Conservation (phyloP, 2,113 vertebrate species). For the Tragelaphus buxtoni region DNA sequence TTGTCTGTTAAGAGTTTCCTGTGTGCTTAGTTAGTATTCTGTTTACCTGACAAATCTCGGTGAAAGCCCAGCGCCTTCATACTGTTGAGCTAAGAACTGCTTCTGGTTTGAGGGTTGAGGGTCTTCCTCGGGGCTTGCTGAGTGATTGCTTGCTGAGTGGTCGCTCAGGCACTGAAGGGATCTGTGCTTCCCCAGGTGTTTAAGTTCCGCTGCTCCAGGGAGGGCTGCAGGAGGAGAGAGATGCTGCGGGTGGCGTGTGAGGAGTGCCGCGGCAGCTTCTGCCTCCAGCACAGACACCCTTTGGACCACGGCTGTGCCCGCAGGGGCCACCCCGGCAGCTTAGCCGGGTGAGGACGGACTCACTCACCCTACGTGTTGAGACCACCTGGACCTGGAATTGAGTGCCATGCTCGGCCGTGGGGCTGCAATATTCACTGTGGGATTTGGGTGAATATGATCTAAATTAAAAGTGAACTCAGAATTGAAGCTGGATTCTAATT, state of each 20-base stretch:
- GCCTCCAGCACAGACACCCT: slow-evolving; percentile 93
- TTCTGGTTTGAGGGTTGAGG: neutral
- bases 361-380: neutral
- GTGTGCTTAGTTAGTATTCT: neutral
- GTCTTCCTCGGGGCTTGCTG: accelerated
- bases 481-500: neutral
- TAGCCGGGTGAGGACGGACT: slow-evolving; percentile 81
- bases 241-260: slow-evolving; percentile 90
- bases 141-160: no score
- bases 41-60: neutral
- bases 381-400: neutral
- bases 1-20: neutral
- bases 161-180: neutral
- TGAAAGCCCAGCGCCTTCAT: no score
- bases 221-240: slow-evolving; percentile 93
- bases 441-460: neutral
- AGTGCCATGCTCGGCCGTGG: accelerated
- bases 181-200: slow-evolving; percentile 83
- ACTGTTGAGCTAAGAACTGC: neutral
- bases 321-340: slow-evolving; percentile 73
- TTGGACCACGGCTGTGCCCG: slow-evolving; percentile 89
- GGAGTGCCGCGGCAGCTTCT: slow-evolving; percentile 90
- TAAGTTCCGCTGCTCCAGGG: slow-evolving; percentile 88
- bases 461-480: neutral
- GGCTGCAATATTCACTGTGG: neutral